Evolutionary conservation across 2,797 vertebrate genomes (phyloP).

Genomic region (Enteromius fasciolatus): DNA sequence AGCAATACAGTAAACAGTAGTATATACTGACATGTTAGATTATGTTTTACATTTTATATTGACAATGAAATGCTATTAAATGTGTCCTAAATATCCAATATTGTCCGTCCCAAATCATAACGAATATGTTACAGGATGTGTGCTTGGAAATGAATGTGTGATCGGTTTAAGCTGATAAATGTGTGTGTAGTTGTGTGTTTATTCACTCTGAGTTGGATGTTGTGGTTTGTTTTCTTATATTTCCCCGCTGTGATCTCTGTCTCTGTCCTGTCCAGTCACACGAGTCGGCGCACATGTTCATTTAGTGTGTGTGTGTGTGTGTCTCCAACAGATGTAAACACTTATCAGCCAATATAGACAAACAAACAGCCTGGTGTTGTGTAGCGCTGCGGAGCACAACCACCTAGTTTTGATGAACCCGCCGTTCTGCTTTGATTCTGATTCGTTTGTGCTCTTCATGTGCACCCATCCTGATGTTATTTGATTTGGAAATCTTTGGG

Average conservation of each 20-base stretch:
- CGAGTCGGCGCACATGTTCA: background rate
- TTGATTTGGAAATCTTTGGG: background rate
- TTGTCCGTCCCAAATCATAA: too few relatives aligned
- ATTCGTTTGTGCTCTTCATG: background rate
- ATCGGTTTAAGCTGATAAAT: background rate
- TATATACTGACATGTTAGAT: background rate
- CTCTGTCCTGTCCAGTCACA: constrained; percentile 5
- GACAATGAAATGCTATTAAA: background rate
- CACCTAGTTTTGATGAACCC: constrained; percentile 12
- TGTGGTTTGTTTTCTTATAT: background rate
- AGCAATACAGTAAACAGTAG: background rate
- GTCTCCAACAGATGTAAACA: constrained; percentile 17
- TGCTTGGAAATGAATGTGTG: background rate
- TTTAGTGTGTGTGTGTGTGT: background rate
- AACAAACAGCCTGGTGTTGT: constrained; percentile 1
- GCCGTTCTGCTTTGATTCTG: background rate
- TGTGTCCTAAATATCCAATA: too few relatives aligned
- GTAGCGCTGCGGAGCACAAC: background rate
- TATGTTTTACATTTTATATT: background rate
- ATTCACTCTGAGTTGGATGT: background rate
- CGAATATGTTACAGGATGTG: background rate
- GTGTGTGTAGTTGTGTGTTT: background rate
- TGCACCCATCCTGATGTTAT: background rate
- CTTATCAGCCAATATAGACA: constrained; percentile 3
- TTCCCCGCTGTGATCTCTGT: background rate